phyloP scores from a whole-genome alignment of 2,888 invertebrate genomes.

The Tachina fera region DNA sequence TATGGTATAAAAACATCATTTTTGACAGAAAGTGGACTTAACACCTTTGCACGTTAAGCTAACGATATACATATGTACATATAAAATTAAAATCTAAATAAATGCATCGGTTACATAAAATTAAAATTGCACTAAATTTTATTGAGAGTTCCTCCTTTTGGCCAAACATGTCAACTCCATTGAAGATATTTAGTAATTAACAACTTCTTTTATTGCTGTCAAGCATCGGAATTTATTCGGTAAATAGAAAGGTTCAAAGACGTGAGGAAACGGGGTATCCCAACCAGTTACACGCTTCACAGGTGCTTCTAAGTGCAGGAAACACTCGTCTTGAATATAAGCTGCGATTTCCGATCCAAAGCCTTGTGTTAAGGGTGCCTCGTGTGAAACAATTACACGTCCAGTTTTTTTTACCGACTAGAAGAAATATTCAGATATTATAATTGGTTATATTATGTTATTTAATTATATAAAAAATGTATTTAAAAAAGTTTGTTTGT shows the following conservation, averaged over 20 bases:
- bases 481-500: too few species aligned
- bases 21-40: too few species aligned
- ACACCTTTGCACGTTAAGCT: too few species aligned
- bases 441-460: too few species aligned
- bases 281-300: constrained; percentile 93
- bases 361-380: constrained; percentile 97
- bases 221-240: constrained; percentile 97
- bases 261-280: constrained; percentile 98
- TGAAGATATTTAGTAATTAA: constrained; percentile 87
- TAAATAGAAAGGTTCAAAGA: constrained; percentile 97
- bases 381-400: constrained; percentile 94
- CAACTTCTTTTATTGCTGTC: constrained; percentile 89
- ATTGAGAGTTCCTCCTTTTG: not conserved
- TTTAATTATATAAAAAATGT: too few species aligned
- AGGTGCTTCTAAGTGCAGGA: constrained; percentile 97
- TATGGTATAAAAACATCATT: too few species aligned
- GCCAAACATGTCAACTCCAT: not conserved
- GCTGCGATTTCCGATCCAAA: constrained; percentile 98
- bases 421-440: constrained; percentile 77
- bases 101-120: constrained; percentile 54
- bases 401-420: constrained; percentile 98
- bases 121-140: constrained; percentile 38
- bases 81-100: constrained; percentile 37
- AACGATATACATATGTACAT: not conserved
- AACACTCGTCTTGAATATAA: constrained; percentile 96